phyloP scores from a whole-genome alignment of 2,797 vertebrate species.

The Rhinella marina region DNA sequence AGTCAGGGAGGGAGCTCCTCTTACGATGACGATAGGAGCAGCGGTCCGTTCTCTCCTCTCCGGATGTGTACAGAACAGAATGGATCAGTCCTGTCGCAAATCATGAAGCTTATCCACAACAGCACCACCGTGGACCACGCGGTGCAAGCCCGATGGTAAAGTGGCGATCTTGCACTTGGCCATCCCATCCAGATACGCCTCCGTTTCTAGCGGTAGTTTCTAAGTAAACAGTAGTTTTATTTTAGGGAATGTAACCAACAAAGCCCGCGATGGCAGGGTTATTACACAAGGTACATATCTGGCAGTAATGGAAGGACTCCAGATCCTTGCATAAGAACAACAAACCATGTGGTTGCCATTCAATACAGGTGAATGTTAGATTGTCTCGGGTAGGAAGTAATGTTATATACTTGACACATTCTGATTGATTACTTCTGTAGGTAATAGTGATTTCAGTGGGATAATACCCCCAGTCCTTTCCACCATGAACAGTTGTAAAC shows the following conservation, averaged over 20 bases:
- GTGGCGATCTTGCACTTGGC: neutral
- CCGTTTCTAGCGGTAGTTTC: neutral
- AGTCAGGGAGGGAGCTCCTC: constrained; percentile 56
- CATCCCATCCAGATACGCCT: neutral
- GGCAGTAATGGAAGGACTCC: constrained; percentile 1
- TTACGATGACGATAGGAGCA: neutral
- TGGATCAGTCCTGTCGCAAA: neutral
- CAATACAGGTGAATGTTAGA: neutral
- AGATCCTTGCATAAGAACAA: constrained; percentile 10
- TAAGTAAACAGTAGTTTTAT: constrained; percentile 42
- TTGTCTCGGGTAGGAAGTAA: neutral
- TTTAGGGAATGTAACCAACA: constrained; percentile 42
- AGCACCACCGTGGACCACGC: neutral
- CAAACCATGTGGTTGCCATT: neutral
- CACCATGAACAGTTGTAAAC: neutral
- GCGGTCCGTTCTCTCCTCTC: constrained; percentile 33
- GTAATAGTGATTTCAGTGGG: neutral
- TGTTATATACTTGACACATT: neutral
- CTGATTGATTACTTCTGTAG: neutral
- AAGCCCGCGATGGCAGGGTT: constrained; percentile 7
- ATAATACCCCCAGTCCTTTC: neutral
- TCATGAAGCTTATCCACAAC: constrained; percentile 17
- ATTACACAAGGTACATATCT: neutral
- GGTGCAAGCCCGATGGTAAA: neutral
- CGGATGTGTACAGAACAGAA: constrained; percentile 14